phyloP scores from a whole-genome alignment of 2,888 invertebrate genomes.

The Pseudococcus viburni region DNA sequence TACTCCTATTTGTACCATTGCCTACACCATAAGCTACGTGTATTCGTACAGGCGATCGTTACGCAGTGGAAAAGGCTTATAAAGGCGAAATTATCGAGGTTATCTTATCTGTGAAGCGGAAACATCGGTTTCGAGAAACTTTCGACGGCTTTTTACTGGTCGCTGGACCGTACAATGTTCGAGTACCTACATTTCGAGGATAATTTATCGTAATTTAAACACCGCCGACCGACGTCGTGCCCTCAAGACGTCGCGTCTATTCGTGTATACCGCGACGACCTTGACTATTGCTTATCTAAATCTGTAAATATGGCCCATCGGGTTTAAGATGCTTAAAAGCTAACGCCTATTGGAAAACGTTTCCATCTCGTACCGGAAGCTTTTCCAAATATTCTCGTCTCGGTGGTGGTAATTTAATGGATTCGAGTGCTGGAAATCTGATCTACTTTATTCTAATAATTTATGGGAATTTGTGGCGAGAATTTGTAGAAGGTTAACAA shows the following conservation, averaged over 20 bases:
- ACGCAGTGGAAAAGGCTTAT: neutral
- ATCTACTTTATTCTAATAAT: neutral
- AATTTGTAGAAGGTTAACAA: neutral
- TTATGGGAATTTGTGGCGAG: neutral
- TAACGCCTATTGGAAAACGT: neutral
- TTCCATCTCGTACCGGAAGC: neutral
- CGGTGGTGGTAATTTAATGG: neutral
- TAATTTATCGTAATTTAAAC: constrained; percentile 8
- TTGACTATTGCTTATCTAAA: constrained; percentile 7
- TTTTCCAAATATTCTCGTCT: neutral
- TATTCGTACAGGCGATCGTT: neutral
- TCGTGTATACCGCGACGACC: neutral
- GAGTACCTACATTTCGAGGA: neutral
- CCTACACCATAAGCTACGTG: neutral
- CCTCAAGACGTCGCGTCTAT: too few species aligned
- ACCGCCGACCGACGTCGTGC: neutral
- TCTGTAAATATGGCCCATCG: neutral
- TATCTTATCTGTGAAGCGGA: neutral
- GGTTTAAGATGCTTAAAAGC: neutral
- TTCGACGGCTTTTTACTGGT: neutral
- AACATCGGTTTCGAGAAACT: neutral
- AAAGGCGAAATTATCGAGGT: neutral
- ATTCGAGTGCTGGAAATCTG: neutral
- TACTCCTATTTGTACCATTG: neutral
- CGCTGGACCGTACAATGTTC: neutral